Evolutionary conservation across 2,113 vertebrate genomes (phyloP).

Genomic region (Galbula dea): DNA sequence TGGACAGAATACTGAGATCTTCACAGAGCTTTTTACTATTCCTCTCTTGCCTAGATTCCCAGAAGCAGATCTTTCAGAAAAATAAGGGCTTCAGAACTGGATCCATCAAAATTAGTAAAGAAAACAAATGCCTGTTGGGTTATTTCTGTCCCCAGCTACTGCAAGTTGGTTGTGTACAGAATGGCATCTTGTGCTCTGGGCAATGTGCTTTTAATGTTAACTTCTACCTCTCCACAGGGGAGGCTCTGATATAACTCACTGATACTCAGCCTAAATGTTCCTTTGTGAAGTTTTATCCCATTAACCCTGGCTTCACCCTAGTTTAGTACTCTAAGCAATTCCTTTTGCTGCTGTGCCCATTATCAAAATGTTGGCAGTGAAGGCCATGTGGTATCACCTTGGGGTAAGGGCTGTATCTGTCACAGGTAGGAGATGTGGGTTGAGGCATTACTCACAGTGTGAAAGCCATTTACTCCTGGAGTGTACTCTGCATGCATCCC

Average conservation of each 20-base stretch:
- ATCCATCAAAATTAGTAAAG: background rate
- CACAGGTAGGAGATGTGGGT: background rate
- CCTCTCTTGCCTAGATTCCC: background rate
- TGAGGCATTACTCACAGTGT: background rate
- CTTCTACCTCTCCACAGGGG: constrained; percentile 19
- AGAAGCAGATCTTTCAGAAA: background rate
- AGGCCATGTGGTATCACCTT: background rate
- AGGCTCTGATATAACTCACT: background rate
- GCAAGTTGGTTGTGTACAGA: background rate
- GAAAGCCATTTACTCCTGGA: background rate
- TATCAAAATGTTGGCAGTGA: fast-evolving
- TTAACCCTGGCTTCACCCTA: constrained; percentile 35
- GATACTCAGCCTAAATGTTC: background rate
- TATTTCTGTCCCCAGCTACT: background rate
- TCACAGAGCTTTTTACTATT: background rate
- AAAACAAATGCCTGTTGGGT: background rate
- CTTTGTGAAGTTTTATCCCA: background rate
- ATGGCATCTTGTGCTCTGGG: constrained; percentile 15
- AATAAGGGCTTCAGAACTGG: background rate
- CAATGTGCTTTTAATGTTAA: constrained; percentile 36
- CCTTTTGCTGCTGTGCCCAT: background rate
- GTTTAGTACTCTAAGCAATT: background rate
- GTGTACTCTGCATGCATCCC: background rate
- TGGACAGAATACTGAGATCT: background rate
- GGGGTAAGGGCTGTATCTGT: background rate